phyloP scores from a whole-genome alignment of 2,888 invertebrate genomes.

The Acronicta psi region DNA sequence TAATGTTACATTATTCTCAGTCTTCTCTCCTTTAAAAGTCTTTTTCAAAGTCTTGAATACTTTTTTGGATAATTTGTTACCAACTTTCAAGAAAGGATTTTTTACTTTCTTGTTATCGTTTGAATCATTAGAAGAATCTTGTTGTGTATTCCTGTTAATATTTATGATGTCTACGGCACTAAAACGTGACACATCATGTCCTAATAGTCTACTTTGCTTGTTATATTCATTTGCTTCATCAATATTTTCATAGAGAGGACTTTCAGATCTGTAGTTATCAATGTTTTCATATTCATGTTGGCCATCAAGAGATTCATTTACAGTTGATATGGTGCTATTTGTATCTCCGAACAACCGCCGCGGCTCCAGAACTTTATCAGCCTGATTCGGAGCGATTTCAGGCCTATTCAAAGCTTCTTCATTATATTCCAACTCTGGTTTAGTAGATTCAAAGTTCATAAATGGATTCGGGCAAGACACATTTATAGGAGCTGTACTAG shows the following conservation, averaged over 20 bases:
- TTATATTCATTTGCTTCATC: slow-evolving; percentile 73
- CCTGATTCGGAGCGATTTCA: slow-evolving; percentile 38
- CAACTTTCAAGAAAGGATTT: slow-evolving; percentile 75
- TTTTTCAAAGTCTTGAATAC: slow-evolving; percentile 83
- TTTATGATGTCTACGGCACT: slow-evolving; percentile 83
- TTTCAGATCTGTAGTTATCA: slow-evolving; percentile 76
- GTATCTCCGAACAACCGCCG: slow-evolving; percentile 80
- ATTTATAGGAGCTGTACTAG: slow-evolving; percentile 51
- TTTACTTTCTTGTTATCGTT: slow-evolving; percentile 77
- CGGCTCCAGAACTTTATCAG: slow-evolving; percentile 68
- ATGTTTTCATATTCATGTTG: slow-evolving; percentile 82
- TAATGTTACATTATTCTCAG: slow-evolving; percentile 67
- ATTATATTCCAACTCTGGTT: slow-evolving; percentile 75
- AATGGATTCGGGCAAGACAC: slow-evolving; percentile 73
- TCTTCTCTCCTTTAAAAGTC: slow-evolving; percentile 82
- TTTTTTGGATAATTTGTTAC: slow-evolving; percentile 81
- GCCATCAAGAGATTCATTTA: slow-evolving; percentile 74
- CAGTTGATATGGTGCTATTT: slow-evolving; percentile 83
- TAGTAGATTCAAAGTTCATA: slow-evolving; percentile 57
- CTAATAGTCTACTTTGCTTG: slow-evolving; percentile 86
- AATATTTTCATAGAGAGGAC: slow-evolving; percentile 82
- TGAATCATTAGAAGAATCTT: slow-evolving; percentile 75
- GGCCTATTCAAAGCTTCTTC: slow-evolving; percentile 65
- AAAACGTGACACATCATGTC: slow-evolving; percentile 83
- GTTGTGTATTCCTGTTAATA: slow-evolving; percentile 71